Evolutionary conservation across 2,888 invertebrate genomes (phyloP), one percentile per base, ranked within the genome.

Genomic region (Caenorhabditis sp.): DNA sequence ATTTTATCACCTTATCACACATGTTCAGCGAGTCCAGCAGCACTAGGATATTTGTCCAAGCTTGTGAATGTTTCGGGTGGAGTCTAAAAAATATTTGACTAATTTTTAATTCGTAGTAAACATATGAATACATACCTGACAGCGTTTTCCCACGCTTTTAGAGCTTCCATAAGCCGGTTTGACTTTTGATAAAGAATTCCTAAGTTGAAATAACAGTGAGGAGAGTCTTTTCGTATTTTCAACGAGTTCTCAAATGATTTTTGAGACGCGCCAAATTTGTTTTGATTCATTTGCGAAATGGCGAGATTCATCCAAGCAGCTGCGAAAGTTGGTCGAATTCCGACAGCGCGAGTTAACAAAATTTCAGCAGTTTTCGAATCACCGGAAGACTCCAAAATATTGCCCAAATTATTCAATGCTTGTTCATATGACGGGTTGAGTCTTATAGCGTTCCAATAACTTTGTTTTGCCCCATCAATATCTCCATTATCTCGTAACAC

Each of bases 281-380:
- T 74, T 36, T 66, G 90, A 50, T 92, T 91, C 0, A 94, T 92
- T 77, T 95, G 91, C 36, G 95, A 93, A 81, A 97, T 96, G 19
- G 96, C 97, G 62, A 97, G 90, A 89, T 97, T 97, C 96, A 97
- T 97, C 96, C 96, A 97, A 0, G 96, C 97, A 0, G 95, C 93
- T 1, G 96, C 93, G 90, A 96, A 97, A 88, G 93, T 93, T 37
- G 92, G 90, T 84, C 94, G 59, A 3, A 71, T 37, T 0, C 37
- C 49, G 2, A 80, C 68, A 1, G 78, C 78, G 64, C 67, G 37
- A 6, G 65, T 31, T 12, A 77, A 59, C 26, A 81, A 43, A 17
- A 36, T 54, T 50, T 78, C 75, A n/a, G 79, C 74, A 10, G 74
- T 67, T 58, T 71, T 66, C 19, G 67, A 66, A 24, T 69, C 69